Base-by-base conservation (phyloP, 2,113 vertebrate species). In the Rafetus swinhoei region DNA sequence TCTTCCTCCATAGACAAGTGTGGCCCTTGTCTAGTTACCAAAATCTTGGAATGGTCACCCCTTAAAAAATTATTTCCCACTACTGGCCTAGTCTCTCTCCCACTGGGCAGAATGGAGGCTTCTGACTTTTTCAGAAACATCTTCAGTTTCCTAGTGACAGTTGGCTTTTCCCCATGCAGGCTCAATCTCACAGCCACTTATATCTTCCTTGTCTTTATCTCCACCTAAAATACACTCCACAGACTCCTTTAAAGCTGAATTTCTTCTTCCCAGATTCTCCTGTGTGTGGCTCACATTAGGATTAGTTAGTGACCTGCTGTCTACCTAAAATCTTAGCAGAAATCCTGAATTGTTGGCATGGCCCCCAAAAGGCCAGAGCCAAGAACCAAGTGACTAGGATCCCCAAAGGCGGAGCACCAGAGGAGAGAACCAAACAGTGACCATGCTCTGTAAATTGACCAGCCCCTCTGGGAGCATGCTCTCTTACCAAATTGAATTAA, bases 401-500 rank as follows among this genome's bases (percentile, higher is more conserved):
- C 82, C 1, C 0, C 72, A 65, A 79, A 50, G 4, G 69, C 25
- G 50, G 45, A 0, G 0, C 22, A 25, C 0, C 0, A 74, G 87
- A 88, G 89, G 86, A 87, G 81, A 79, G 81, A 56, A 81, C 35
- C 60, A 84, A 83, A 85, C 57, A 16, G 22, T 3, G 50, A 19
- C 32, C 76, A 80, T 76, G 91, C 80, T 85, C 65, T 72, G n/a
- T 35, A 35, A 72, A 72, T 9, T 35, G 8, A 72, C 32, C n/a
- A 21, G 9, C 16, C 19, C 65, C n/a, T 35, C 18, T 72, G 18
- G 62, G 13, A 65, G 29, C 3, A n/a, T 35, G n/a, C n/a, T 4
- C 65, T 19, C 32, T 35, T 72, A 35, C 65, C 65, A 72, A 72
- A 72, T 10, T 72, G 32, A 72, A n/a, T 72, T 16, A 29, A 35